Base-by-base conservation (phyloP, 2,113 vertebrate species). In the Ariopsis seemanni region DNA sequence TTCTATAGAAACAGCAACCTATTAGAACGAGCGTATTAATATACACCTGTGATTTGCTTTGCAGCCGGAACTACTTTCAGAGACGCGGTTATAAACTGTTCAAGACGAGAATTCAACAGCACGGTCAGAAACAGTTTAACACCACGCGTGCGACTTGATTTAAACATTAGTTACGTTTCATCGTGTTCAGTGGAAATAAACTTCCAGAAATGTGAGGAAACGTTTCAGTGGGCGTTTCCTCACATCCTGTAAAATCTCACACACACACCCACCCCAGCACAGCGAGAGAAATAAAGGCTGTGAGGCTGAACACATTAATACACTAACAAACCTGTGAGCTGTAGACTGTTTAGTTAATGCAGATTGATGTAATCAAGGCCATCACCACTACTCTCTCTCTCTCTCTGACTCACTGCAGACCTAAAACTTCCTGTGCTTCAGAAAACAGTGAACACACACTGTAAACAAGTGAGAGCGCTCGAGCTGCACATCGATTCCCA, bases 381-480 rank as follows among this genome's bases (percentile, higher is more conserved):
- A 55, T n/a, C 62, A 30, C 79, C 15, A 80, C 25, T 18, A 77
- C 42, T n/a, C 74, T 34, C 57, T 34, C 79, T 52, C 58, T 65
- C 22, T 65, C 1, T 63, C 10, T 48, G 63, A 30, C 20, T 65
- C 63, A 86, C 34, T 22, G 15, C 78, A 80, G 50, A 17, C 18
- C 11, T 53, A 67, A 86, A 67, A 67, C 77, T 30, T 78, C 58
- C 58, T 62, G 18, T 15, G 5, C 85, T 48, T 5, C 22, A 63
- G 34, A 60, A 30, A 14, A 10, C 20, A 34, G 17, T 82, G 69
- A 89, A 89, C 78, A 82, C 87, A 71, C 34, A 60, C 22, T 69
- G 71, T 67, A 80, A 89, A 86, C 82, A 79, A 86, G 75, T n/a
- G 30, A 9, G 57, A 79, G 63, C 69, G 27, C 78, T 74, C 60